Evolutionary conservation across 2,113 vertebrate species (phyloP).

Genomic region (Saccopteryx bilineata): DNA sequence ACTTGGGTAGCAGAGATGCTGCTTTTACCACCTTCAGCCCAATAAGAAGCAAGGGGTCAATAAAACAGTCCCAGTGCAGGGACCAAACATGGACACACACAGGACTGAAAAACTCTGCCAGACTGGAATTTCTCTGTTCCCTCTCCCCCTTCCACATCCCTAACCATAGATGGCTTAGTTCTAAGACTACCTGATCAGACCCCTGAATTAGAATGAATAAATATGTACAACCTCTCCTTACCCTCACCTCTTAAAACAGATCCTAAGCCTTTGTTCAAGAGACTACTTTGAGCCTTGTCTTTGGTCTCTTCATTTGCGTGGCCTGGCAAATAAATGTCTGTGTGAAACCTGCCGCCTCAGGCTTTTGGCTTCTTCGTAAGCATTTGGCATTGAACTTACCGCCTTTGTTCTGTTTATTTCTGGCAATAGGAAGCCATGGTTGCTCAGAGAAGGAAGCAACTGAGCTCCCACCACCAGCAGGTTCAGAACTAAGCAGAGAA

Average conservation of each 20-base stretch:
- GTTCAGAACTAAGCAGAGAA: background rate
- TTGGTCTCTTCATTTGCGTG: too few species aligned
- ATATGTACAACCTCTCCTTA: background rate
- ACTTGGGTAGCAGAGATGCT: background rate
- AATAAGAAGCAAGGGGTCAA: background rate
- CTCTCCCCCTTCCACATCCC: background rate
- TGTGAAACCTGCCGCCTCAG: background rate
- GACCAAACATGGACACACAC: background rate
- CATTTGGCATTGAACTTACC: background rate
- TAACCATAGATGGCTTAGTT: background rate
- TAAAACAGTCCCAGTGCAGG: background rate
- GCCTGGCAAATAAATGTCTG: background rate
- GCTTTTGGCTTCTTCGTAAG: background rate
- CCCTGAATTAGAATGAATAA: background rate
- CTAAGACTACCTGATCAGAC: background rate
- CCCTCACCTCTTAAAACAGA: background rate
- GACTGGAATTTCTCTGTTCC: background rate
- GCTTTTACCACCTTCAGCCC: background rate
- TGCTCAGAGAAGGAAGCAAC: background rate
- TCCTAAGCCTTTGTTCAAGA: background rate
- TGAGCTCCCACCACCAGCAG: background rate
- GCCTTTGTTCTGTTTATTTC: background rate
- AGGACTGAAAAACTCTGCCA: background rate
- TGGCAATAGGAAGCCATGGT: background rate
- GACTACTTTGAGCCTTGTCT: background rate